phyloP scores from a whole-genome alignment of 1,140 invertebrate genomes.

The Cylas formicarius region DNA sequence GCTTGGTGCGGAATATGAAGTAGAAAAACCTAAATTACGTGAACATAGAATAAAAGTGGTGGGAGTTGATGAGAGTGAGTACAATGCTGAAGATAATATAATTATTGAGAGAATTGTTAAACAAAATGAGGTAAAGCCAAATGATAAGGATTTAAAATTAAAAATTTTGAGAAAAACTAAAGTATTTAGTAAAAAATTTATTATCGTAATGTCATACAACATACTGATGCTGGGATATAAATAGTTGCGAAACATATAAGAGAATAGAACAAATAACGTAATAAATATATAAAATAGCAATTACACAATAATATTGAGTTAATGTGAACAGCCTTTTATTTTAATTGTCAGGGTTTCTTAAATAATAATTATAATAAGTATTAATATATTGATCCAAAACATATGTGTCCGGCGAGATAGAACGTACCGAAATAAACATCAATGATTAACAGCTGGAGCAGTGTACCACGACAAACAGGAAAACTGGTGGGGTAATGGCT shows the following conservation, averaged over 20 bases:
- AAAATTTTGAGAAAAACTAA: constrained; percentile 2
- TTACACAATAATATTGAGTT: constrained; percentile 4
- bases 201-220: constrained; percentile 7
- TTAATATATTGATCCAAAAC: constrained; percentile 6
- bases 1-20: background rate
- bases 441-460: constrained; percentile 8
- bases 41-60: constrained; percentile 4
- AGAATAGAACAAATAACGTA: constrained; percentile 3
- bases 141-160: constrained; percentile 4
- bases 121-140: background rate
- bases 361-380: constrained; percentile 4
- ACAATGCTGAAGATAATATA: background rate
- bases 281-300: constrained; percentile 10
- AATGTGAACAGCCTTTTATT: constrained; percentile 9
- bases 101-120: background rate
- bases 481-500: no score
- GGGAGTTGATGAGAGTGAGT: constrained; percentile 2
- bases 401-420: constrained; percentile 7
- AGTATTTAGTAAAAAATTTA: constrained; percentile 1
- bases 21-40: background rate
- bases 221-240: constrained; percentile 10
- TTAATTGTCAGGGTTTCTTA: constrained; percentile 11
- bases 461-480: no score
- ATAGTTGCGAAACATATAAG: constrained; percentile 9
- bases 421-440: constrained; percentile 5